Conservation (phyloP, 2,888 invertebrate species). For the Metopia argyrocephala region DNA sequence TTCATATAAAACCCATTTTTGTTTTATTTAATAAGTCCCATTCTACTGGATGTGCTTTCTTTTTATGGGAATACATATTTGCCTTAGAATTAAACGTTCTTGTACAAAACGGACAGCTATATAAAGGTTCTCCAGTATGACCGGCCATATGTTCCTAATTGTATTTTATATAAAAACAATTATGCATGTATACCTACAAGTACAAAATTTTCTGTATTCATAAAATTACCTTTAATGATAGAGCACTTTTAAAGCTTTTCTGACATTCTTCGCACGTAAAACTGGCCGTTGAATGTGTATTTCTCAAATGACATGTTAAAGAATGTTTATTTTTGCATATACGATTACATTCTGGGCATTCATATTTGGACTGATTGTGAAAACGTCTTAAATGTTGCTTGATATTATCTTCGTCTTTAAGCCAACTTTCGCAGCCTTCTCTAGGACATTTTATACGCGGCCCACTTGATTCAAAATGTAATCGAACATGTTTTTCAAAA, state of each 20-base stretch:
- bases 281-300: slow-evolving; percentile 74
- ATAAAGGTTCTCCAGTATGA: slow-evolving; percentile 76
- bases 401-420: slow-evolving; percentile 76
- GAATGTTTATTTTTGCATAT: slow-evolving; percentile 76
- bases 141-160: slow-evolving; percentile 77
- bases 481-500: slow-evolving; percentile 76
- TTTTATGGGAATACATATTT: slow-evolving; percentile 77
- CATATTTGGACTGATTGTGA: slow-evolving; percentile 69
- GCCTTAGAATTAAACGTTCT: slow-evolving; percentile 77
- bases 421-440: slow-evolving; percentile 76
- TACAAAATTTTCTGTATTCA: background rate
- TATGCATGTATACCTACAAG: background rate
- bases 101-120: slow-evolving; percentile 76
- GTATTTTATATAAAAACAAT: background rate
- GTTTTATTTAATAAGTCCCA: slow-evolving; percentile 70
- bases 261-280: slow-evolving; percentile 75
- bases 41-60: slow-evolving; percentile 75
- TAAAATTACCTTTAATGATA: slow-evolving; percentile 72
- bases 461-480: slow-evolving; percentile 75
- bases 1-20: slow-evolving; percentile 55
- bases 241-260: slow-evolving; percentile 76
- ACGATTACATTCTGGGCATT: slow-evolving; percentile 75
- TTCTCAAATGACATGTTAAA: slow-evolving; percentile 75
- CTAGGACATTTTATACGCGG: slow-evolving; percentile 77
- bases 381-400: slow-evolving; percentile 76